Conservation (phyloP, 2,888 invertebrate species). For the Tenthredo livida region DNA sequence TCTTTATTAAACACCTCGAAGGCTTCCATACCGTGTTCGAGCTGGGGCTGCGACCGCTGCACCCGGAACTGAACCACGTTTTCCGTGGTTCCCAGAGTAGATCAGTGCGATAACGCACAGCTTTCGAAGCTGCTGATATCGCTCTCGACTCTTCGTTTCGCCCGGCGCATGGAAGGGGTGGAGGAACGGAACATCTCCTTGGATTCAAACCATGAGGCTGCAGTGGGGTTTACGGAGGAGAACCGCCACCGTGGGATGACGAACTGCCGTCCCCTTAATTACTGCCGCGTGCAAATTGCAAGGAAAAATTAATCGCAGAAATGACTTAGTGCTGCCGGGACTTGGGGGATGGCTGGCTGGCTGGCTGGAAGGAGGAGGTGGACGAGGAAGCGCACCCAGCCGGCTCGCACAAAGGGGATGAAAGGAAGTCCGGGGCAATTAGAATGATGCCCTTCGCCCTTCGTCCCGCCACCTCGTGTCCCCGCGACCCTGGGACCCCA, state of each 20-base stretch:
- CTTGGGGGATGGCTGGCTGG: conserved; percentile 39
- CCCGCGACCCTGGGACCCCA: conserved; percentile 53
- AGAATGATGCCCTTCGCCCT: conserved; percentile 77
- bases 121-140: conserved; percentile 8
- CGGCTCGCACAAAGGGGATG: conserved; percentile 77
- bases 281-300: conserved; percentile 79
- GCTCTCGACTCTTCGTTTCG: neutral
- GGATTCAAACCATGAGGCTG: conserved; percentile 11
- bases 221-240: conserved; percentile 18
- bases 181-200: neutral
- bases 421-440: conserved; percentile 79
- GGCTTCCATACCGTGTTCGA: conserved; percentile 60
- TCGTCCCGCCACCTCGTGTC: conserved; percentile 55
- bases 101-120: conserved; percentile 40
- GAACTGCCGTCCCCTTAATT: conserved; percentile 77
- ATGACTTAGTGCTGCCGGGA: conserved; percentile 75
- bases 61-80: conserved; percentile 42
- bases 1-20: conserved; percentile 77
- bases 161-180: neutral
- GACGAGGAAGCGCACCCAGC: conserved; percentile 74
- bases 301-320: conserved; percentile 79
- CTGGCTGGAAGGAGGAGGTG: conserved; percentile 60
- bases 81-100: conserved; percentile 43
- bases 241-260: conserved; percentile 69
- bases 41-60: conserved; percentile 31